Evolutionary conservation across 2,797 vertebrate species (phyloP).

Genomic region (Serranus cabrilla): DNA sequence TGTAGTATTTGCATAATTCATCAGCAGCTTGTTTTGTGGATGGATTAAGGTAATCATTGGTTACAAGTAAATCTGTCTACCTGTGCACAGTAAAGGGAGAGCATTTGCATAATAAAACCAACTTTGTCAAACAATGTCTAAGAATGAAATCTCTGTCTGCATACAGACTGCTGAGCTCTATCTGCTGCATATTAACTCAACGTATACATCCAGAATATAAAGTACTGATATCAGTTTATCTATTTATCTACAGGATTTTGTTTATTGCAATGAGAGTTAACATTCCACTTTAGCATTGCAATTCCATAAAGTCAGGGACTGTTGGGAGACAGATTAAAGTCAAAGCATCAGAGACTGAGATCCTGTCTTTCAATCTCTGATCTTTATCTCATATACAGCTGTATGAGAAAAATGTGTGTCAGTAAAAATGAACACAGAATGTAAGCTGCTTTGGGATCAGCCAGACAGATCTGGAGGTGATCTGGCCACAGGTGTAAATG

Average conservation of each 20-base stretch:
- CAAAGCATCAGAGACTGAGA: not conserved
- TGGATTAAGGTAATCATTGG: conserved; percentile 68
- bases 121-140: conserved; percentile 35
- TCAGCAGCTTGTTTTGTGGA: conserved; percentile 68
- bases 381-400: not conserved
- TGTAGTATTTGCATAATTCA: conserved; percentile 81
- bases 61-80: conserved; percentile 66
- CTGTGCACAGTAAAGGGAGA: conserved; percentile 32
- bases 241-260: not conserved
- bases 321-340: not conserved
- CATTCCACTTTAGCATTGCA: not conserved
- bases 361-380: not conserved
- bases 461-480: too few species aligned
- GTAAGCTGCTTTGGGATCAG: too few species aligned
- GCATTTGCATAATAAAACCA: conserved; percentile 53
- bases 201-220: not conserved
- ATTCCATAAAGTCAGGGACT: not conserved
- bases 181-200: conserved; percentile 3
- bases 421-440: too few species aligned
- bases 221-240: not conserved
- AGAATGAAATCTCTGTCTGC: conserved; percentile 6
- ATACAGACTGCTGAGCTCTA: not conserved
- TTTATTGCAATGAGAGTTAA: not conserved
- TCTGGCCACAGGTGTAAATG: too few species aligned
- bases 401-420: too few species aligned